Evolutionary conservation across 2,797 vertebrate species (phyloP), one percentile per base, ranked within the genome.

Genomic region (Aldrovandia affinis): DNA sequence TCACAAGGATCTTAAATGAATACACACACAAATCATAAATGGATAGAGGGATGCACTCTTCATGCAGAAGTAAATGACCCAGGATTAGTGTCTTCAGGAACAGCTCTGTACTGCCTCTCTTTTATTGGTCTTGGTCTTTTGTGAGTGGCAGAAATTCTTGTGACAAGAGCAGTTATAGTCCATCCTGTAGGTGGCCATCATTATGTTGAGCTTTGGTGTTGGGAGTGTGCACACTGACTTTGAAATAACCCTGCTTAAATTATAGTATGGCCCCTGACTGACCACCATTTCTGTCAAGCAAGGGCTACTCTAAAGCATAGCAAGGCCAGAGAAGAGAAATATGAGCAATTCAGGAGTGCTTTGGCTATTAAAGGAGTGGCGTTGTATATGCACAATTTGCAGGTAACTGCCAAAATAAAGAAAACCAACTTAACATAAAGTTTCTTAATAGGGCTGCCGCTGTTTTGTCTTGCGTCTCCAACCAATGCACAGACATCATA

Each of bases 371-470:
- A 70, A 70, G 33, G 5, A 36, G 68, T 20, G 28, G n/a, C n/a
- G n/a, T 3, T 70, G 33, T 14, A 70, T 9, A 65, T 50, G 5
- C 55, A 57, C 2, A 36, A 70, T n/a, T n/a, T 80, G 83, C 83
- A 86, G 83, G 82, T 88, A 12, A 3, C 12, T 70, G 33, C n/a
- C 25, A n/a, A 6, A n/a, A 61, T 25, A 61, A 9, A n/a, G n/a
- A 57, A 57, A 20, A 5, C 50, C 0, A 7, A 52, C n/a, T n/a
- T n/a, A n/a, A n/a, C n/a, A n/a, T n/a, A n/a, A n/a, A n/a, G n/a
- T n/a, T n/a, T n/a, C n/a, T n/a, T n/a, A n/a, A n/a, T n/a, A n/a
- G n/a, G n/a, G n/a, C n/a, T n/a, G n/a, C n/a, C n/a, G n/a, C n/a
- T n/a, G n/a, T n/a, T n/a, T n/a, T n/a, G n/a, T n/a, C n/a, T n/a